A percentile compares a stretch with the other conserved stretches of the same genome.
Conservation (phyloP, 1,140 invertebrate genomes). For the Helicorthomorpha holstii region DNA sequence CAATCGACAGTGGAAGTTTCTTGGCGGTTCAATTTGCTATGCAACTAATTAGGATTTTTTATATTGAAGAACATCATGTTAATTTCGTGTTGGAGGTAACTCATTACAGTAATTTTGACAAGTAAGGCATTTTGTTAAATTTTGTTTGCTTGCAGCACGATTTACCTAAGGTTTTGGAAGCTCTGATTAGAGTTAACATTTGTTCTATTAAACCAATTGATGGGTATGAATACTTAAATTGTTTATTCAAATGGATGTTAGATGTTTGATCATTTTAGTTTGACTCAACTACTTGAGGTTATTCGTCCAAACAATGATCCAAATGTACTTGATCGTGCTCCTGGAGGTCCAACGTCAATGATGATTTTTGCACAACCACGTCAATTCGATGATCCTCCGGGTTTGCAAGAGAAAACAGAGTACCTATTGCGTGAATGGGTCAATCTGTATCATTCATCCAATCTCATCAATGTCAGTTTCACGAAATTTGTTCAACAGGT, state of each 20-base stretch:
- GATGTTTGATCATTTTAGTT: constrained; percentile 21
- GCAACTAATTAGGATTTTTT: constrained; percentile 71
- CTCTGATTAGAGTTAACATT: constrained; percentile 49
- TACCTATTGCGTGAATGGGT: constrained; percentile 90
- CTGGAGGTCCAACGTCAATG: constrained; percentile 58
- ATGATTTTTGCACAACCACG: constrained; percentile 80
- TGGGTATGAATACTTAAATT: constrained; percentile 31
- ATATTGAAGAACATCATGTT: constrained; percentile 68
- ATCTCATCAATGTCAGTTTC: constrained; percentile 70
- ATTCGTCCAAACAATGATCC: constrained; percentile 46
- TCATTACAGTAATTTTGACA: background rate
- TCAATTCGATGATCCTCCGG: constrained; percentile 85
- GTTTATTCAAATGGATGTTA: background rate
- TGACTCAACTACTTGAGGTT: constrained; percentile 54
- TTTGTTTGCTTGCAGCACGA: constrained; percentile 12
- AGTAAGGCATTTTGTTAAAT: background rate
- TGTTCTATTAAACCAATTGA: constrained; percentile 61
- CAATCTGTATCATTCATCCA: constrained; percentile 62
- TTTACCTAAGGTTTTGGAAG: constrained; percentile 35
- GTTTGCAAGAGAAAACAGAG: constrained; percentile 88
- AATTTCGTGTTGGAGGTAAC: constrained; percentile 51
- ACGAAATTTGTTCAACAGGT: constrained; percentile 71
- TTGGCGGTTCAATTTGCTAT: constrained; percentile 75
- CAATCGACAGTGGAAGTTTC: constrained; percentile 74
- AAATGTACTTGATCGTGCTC: constrained; percentile 47